Evolutionary conservation across 2,113 vertebrate species (phyloP), one percentile per base, ranked within the genome.

Genomic region (Corynorhinus townsendii): DNA sequence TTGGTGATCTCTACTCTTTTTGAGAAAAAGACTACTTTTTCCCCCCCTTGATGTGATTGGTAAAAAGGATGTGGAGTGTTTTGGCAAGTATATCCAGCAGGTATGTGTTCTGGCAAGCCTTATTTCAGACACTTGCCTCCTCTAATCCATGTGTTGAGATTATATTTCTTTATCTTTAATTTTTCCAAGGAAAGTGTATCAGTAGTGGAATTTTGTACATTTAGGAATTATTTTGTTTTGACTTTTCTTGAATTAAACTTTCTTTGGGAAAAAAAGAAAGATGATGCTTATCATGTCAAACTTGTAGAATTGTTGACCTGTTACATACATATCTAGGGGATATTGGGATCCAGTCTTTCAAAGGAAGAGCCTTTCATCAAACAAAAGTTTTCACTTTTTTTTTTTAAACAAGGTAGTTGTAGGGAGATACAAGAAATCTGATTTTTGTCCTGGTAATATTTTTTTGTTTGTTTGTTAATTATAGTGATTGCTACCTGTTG

Each of bases 221-320:
- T 90, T 69, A 59, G 20, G 45, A 35, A 75, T 94, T 90, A 71
- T 94, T 94, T 86, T 90, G 38, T 92, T 93, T 95, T 94, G 38
- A 83, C 7, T 22, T 66, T 91, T 91, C 52, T 94, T 66, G 14
- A 93, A 62, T 89, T 89, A 66, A 77, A 59, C 40, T 92, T 93
- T 71, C 28, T 89, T 84, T 84, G 91, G 38, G 45, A 72, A 75
- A 56, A 85, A 82, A 93, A 90, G 54, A 82, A 35, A 76, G 64
- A 90, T 26, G 30, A 38, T 86, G 45, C 52, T 92, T 93, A 47
- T 69, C 10, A 12, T 43, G 35, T 81, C 38, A 95, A 17, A 2
- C 35, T 69, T 92, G 26, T 62, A 89, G 89, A 83, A 69, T 77
- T 92, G 38, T 81, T 81, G 56, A 89, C 56, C 26, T 94, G 9